Evolutionary conservation across 1,140 invertebrate genomes (phyloP).

Genomic region (Drosophila busckii): DNA sequence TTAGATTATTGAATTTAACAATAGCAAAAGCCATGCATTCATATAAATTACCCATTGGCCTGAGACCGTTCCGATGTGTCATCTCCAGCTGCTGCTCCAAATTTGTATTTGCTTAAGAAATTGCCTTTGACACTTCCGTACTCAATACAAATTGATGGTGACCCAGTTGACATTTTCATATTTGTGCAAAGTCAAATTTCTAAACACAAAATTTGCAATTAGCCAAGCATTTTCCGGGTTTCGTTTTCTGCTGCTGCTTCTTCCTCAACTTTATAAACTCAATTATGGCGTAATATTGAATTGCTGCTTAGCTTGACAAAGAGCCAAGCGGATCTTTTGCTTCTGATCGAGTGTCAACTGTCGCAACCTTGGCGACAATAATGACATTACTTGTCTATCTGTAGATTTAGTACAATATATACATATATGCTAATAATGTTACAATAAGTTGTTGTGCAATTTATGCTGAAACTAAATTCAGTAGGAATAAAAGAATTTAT

Average conservation of each 20-base stretch:
- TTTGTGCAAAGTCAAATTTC: conserved; percentile 64
- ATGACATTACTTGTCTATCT: too few relatives aligned
- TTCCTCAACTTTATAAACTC: too few relatives aligned
- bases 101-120: conserved; percentile 5
- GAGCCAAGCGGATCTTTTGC: background rate
- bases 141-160: conserved; percentile 34
- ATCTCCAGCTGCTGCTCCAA: conserved; percentile 8
- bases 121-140: conserved; percentile 42
- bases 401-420: too few relatives aligned
- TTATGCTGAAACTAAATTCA: too few relatives aligned
- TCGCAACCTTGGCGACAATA: too few relatives aligned
- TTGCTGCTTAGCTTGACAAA: conserved; percentile 42
- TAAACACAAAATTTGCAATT: conserved; percentile 43
- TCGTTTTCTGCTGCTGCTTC: conserved; percentile 5
- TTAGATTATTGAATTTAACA: conserved; percentile 27
- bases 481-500: too few relatives aligned
- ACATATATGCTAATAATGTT: too few relatives aligned
- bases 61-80: too few relatives aligned
- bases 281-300: conserved; percentile 42
- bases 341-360: background rate
- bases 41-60: too few relatives aligned
- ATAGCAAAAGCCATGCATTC: too few relatives aligned
- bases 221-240: conserved; percentile 52
- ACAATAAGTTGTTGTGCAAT: too few relatives aligned
- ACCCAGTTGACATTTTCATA: conserved; percentile 41